These are phyloP conservation scores for Mus caroli DNA, from an alignment of 2,797 vertebrate species.

Conservation along the genomic window DNA sequence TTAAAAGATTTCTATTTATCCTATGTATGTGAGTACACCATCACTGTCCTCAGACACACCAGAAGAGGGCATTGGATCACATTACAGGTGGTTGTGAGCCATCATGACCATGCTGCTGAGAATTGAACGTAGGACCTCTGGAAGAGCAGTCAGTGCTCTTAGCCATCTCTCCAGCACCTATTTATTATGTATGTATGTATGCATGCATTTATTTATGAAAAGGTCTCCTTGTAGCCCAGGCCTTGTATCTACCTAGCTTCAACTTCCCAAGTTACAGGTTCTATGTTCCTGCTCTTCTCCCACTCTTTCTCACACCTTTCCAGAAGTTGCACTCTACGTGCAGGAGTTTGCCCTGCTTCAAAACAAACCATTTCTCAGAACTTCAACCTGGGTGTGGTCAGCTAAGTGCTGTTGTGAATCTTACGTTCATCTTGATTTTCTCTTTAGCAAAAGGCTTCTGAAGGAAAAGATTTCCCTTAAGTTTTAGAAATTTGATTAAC, in stretches of 20 bases:
- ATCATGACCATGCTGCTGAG: too few relatives aligned
- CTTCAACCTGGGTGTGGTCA: neutral
- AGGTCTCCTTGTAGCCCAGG: neutral
- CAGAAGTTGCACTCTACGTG: neutral
- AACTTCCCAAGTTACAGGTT: neutral
- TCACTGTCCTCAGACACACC: too few relatives aligned
- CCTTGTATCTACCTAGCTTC: neutral
- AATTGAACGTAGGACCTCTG: too few relatives aligned
- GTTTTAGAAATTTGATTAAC: neutral
- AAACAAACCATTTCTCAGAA: constrained; percentile 7
- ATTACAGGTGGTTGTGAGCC: too few relatives aligned
- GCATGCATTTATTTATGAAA: neutral
- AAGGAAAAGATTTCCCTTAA: neutral
- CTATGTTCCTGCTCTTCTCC: neutral
- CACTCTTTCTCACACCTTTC: neutral
- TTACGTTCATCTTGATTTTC: neutral
- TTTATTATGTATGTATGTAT: too few relatives aligned
- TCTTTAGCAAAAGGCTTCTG: neutral
- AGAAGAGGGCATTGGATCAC: too few relatives aligned
- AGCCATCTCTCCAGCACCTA: too few relatives aligned
- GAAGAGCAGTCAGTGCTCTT: too few relatives aligned
- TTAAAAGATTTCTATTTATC: too few relatives aligned
- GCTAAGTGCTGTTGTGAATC: neutral
- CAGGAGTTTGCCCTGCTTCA: neutral
- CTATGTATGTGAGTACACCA: too few relatives aligned